These are phyloP conservation scores for Ochropacha duplaris DNA, from an alignment of 2,888 invertebrate species.

Conservation along the genomic window DNA sequence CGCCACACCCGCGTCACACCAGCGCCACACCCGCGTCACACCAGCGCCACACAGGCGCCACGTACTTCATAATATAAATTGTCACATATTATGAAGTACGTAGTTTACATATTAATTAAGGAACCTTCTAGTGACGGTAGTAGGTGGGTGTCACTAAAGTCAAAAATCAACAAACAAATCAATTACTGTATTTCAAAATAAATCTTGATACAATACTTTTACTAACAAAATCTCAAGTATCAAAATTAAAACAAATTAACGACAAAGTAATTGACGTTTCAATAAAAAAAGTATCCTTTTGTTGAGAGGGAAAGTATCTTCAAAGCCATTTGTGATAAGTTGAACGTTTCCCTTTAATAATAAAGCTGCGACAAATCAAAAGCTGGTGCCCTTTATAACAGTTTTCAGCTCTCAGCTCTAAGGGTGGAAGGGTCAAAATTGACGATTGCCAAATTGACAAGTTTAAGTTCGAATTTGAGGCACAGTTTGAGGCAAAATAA, in stretches of 20 bases:
- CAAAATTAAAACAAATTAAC: background rate
- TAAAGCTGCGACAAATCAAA: slow-evolving; percentile 1
- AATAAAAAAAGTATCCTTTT: background rate
- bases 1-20: too few relatives aligned
- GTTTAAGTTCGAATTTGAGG: slow-evolving; percentile 26
- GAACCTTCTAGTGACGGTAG: too few relatives aligned
- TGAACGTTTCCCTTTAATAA: background rate
- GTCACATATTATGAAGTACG: background rate
- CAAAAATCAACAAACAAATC: too few relatives aligned
- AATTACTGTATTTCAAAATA: too few relatives aligned
- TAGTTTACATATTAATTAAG: background rate
- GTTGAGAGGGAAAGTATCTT: background rate
- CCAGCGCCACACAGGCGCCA: too few relatives aligned
- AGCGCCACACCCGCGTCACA: too few relatives aligned
- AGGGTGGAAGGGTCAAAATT: slow-evolving; percentile 28
- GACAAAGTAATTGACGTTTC: background rate
- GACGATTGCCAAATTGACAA: slow-evolving; percentile 31
- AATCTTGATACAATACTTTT: background rate
- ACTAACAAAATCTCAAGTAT: too few relatives aligned
- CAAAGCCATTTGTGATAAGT: background rate
- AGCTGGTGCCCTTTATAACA: slow-evolving; percentile 16
- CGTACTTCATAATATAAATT: too few relatives aligned
- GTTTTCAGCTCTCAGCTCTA: too few relatives aligned
- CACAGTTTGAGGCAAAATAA: too few relatives aligned
- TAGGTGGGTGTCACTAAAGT: too few relatives aligned